Conservation (phyloP, 2,797 vertebrate genomes). For the Cynopterus sphinx region DNA sequence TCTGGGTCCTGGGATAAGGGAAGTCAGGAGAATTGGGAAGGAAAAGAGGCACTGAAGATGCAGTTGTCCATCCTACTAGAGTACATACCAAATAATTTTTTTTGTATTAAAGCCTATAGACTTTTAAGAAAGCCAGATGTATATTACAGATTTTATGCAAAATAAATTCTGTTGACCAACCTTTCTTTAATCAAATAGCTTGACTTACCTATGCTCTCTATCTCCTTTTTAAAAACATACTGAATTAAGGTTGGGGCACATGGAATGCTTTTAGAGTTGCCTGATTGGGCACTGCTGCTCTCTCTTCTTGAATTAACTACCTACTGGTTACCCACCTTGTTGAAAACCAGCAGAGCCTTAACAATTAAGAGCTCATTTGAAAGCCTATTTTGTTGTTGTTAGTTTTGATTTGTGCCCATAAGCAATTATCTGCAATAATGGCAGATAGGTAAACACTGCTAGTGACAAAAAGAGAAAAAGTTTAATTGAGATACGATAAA, state of each 20-base stretch:
- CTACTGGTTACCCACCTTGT: background rate
- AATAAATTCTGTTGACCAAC: background rate
- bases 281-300: background rate
- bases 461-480: background rate
- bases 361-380: background rate
- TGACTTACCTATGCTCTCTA: background rate
- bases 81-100: background rate
- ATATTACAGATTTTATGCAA: background rate
- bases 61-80: background rate
- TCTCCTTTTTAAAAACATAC: background rate
- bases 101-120: background rate
- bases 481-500: background rate
- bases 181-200: background rate
- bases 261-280: background rate
- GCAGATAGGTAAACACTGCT: background rate
- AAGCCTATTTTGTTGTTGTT: background rate
- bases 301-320: background rate
- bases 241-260: background rate
- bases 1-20: background rate
- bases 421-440: background rate
- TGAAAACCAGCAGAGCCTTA: background rate
- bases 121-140: background rate
- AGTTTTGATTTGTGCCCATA: background rate
- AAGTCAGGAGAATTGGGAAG: background rate
- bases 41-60: background rate